Evolutionary conservation across 1,140 invertebrate genomes (phyloP).

Genomic region (Bombus cullumanus): DNA sequence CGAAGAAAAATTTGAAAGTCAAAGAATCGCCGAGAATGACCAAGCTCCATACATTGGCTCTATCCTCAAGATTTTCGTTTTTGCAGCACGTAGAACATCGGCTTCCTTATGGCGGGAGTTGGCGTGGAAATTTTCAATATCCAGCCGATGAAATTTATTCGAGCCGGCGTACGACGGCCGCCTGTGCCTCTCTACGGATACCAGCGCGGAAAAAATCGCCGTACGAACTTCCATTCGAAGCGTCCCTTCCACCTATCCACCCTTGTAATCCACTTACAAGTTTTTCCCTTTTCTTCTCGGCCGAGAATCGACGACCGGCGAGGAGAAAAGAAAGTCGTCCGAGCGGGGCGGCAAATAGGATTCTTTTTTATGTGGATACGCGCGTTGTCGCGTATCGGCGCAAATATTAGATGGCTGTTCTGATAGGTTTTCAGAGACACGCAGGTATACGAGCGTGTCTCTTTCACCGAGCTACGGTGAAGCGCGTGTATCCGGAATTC

Average conservation of each 20-base stretch:
- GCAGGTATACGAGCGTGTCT: neutral
- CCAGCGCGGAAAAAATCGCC: neutral
- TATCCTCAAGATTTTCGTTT: too few species aligned
- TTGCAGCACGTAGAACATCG: too few species aligned
- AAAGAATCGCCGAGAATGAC: neutral
- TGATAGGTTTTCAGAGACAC: slow-evolving; percentile 47
- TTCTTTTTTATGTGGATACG: slow-evolving; percentile 34
- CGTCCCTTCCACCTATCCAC: too few species aligned
- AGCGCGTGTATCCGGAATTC: slow-evolving; percentile 51
- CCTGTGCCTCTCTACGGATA: neutral
- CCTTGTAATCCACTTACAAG: slow-evolving; percentile 34
- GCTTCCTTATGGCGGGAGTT: neutral
- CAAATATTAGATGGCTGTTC: slow-evolving; percentile 46
- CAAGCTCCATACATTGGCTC: neutral
- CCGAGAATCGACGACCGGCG: neutral
- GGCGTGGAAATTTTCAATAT: slow-evolving; percentile 41
- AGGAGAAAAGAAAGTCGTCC: neutral
- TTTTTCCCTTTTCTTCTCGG: slow-evolving; percentile 19
- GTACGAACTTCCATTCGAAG: slow-evolving; percentile 6
- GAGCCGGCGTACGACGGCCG: neutral
- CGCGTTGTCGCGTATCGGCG: neutral
- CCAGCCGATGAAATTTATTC: slow-evolving; percentile 34
- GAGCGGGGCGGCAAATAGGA: slow-evolving; percentile 24
- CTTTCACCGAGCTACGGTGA: neutral
- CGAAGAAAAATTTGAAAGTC: neutral